Percentiles rank a stretch among this genome's conserved stretches.
Evolutionary conservation across 2,888 invertebrate species (phyloP).

Genomic region (Acanthopleura granulata): DNA sequence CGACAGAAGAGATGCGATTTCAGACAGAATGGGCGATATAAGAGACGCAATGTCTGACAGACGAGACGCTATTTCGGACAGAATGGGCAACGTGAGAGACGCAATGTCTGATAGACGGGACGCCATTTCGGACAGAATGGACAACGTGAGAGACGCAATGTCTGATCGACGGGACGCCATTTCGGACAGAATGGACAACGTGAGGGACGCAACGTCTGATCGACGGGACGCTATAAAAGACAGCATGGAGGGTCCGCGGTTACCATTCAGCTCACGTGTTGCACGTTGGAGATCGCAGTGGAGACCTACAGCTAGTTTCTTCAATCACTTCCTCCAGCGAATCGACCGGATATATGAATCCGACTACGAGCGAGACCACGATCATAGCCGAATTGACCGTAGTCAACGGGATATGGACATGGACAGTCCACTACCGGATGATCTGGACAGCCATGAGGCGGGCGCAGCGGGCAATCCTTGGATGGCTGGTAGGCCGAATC

Average conservation of each 20-base stretch:
- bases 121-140: not conserved
- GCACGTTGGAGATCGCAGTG: not conserved
- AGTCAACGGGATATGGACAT: not conserved
- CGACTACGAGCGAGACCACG: not conserved
- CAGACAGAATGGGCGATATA: not conserved
- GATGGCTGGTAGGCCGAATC: not conserved
- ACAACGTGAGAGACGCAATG: not conserved
- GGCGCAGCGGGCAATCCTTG: not conserved
- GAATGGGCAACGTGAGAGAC: not conserved
- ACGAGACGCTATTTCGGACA: not conserved
- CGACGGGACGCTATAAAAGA: not conserved
- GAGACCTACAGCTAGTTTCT: conserved; percentile 14
- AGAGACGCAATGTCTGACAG: not conserved
- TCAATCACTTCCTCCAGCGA: conserved; percentile 6
- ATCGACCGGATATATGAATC: not conserved
- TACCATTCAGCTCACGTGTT: not conserved
- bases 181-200: not conserved
- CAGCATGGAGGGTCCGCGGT: not conserved
- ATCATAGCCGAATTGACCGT: not conserved
- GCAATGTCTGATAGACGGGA: not conserved
- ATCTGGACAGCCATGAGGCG: not conserved
- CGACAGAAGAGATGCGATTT: not conserved
- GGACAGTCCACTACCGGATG: not conserved
- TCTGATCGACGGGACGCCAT: not conserved
- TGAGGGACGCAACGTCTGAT: not conserved